A percentile compares a stretch with the other conserved stretches of the same genome.
Conservation (phyloP, 1,140 invertebrate species). For the Spodoptera litura region DNA sequence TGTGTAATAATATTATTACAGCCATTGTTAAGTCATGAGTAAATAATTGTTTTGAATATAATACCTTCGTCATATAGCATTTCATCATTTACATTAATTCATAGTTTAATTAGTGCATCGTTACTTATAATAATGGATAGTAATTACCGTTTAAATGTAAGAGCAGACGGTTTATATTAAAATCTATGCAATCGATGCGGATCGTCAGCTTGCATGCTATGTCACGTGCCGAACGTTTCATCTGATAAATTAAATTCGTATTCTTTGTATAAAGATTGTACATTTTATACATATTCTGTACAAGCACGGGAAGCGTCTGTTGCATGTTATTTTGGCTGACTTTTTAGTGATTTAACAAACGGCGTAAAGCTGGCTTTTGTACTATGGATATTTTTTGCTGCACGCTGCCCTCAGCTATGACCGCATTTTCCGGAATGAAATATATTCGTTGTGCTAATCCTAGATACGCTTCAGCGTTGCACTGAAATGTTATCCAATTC, state of each 20-base stretch:
- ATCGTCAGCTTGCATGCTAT: slow-evolving; percentile 52
- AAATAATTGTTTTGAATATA: slow-evolving; percentile 10
- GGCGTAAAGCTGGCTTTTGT: neutral
- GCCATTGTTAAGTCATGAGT: slow-evolving; percentile 6
- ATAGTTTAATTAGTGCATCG: slow-evolving; percentile 56
- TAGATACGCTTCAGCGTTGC: too few species aligned
- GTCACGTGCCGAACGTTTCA: slow-evolving; percentile 49
- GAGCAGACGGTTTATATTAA: slow-evolving; percentile 63
- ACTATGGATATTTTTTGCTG: neutral
- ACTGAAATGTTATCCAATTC: too few species aligned
- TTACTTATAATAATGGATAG: slow-evolving; percentile 61
- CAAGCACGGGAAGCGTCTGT: slow-evolving; percentile 15
- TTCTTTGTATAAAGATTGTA: slow-evolving; percentile 39
- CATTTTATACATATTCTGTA: slow-evolving; percentile 39
- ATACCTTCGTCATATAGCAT: slow-evolving; percentile 31
- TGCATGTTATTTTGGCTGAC: slow-evolving; percentile 11
- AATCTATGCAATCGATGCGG: slow-evolving; percentile 72
- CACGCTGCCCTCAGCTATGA: neutral
- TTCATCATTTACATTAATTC: slow-evolving; percentile 44
- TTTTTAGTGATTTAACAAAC: slow-evolving; percentile 18
- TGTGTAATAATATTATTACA: slow-evolving; percentile 19
- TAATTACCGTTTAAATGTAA: slow-evolving; percentile 60
- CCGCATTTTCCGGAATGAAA: neutral
- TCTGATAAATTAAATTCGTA: slow-evolving; percentile 51
- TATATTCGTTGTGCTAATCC: neutral